Conservation (phyloP, 2,797 vertebrate genomes). For the Gambusia yucatana region DNA sequence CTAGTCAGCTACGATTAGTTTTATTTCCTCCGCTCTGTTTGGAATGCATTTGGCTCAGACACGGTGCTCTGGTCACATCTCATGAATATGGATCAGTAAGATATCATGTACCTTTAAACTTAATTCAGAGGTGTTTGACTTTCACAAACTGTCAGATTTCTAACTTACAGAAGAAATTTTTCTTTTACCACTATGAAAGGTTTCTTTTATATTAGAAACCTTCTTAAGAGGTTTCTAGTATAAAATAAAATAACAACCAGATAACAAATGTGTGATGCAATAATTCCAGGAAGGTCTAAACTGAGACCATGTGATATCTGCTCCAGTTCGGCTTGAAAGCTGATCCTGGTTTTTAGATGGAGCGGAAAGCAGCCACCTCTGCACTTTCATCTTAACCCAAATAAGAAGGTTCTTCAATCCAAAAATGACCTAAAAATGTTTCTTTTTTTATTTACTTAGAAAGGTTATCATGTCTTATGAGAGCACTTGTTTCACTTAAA, state of each 20-base stretch:
- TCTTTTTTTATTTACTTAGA: background rate
- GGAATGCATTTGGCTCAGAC: slow-evolving; percentile 44
- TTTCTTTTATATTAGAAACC: background rate
- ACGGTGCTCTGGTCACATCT: slow-evolving; percentile 35
- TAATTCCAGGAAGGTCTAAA: slow-evolving; percentile 19
- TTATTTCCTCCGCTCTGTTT: slow-evolving; percentile 53
- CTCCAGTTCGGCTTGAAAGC: slow-evolving; percentile 17
- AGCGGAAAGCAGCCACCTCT: slow-evolving; percentile 12
- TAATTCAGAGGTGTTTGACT: background rate
- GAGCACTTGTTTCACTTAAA: background rate
- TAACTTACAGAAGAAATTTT: no score
- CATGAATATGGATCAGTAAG: background rate
- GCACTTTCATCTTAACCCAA: background rate
- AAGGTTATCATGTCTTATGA: background rate
- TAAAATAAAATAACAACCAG: background rate
- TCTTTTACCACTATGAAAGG: background rate
- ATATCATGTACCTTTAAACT: background rate
- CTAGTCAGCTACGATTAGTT: slow-evolving; percentile 35
- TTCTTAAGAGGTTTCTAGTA: background rate
- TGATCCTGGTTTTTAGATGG: slow-evolving; percentile 10
- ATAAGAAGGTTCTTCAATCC: slow-evolving; percentile 1
- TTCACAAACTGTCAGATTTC: background rate
- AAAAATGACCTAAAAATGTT: background rate
- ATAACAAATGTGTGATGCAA: background rate
- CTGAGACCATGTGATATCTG: slow-evolving; percentile 29